A percentile compares a stretch with the other conserved stretches of the same genome.
These are phyloP conservation scores for Rhinella marina DNA, from an alignment of 2,797 vertebrate genomes.

Conservation along the genomic window DNA sequence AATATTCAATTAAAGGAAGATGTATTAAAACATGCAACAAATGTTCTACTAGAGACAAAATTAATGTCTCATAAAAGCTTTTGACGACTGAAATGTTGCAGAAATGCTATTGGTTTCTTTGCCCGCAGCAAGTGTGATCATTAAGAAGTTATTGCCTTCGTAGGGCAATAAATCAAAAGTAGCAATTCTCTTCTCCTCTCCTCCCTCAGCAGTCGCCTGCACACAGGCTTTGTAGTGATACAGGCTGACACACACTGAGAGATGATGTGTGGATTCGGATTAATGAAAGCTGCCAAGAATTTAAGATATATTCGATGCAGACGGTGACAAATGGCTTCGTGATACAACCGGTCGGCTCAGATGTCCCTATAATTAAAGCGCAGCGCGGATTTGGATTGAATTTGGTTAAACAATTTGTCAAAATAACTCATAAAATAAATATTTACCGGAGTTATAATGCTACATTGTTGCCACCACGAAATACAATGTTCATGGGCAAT, in stretches of 20 bases:
- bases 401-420: not conserved
- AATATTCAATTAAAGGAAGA: constrained; percentile 46
- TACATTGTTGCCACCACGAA: too few relatives aligned
- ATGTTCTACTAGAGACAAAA: constrained; percentile 30
- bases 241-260: not conserved
- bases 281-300: not conserved
- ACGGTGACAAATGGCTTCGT: not conserved
- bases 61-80: constrained; percentile 52
- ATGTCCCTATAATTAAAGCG: not conserved
- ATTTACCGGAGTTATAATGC: too few relatives aligned
- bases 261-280: not conserved
- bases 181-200: constrained; percentile 1
- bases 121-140: constrained; percentile 50
- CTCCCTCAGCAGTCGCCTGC: constrained; percentile 21
- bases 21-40: constrained; percentile 39
- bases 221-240: constrained; percentile 23
- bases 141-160: constrained; percentile 56
- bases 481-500: too few relatives aligned
- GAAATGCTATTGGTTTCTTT: constrained; percentile 50
- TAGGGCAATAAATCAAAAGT: constrained; percentile 52
- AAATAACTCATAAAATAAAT: too few relatives aligned
- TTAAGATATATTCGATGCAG: not conserved
- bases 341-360: not conserved
- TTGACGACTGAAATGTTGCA: constrained; percentile 35
- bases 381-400: not conserved